Conservation (phyloP, 2,113 vertebrate genomes). For the Toxostoma redivivum region DNA sequence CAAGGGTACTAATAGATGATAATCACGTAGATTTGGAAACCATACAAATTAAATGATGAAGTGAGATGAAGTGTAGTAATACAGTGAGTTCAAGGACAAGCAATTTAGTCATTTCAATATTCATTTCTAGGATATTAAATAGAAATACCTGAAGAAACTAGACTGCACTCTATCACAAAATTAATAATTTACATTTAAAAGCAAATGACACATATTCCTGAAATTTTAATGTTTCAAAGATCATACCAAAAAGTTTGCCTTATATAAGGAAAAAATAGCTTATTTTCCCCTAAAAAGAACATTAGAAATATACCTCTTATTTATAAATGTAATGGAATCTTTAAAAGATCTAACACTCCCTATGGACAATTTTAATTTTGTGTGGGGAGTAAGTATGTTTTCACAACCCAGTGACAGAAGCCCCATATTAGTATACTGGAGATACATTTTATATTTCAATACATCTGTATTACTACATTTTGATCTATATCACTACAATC, state of each 20-base stretch:
- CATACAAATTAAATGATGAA: conserved; percentile 76
- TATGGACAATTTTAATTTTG: neutral
- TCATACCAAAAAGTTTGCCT: neutral
- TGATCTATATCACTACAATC: neutral
- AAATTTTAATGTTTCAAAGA: neutral
- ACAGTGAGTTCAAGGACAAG: conserved; percentile 51
- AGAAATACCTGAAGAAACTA: neutral
- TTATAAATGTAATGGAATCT: neutral
- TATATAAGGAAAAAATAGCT: neutral
- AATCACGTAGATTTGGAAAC: conserved; percentile 73
- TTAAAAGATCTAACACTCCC: neutral
- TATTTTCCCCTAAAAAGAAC: neutral
- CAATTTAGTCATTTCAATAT: conserved; percentile 28
- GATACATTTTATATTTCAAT: neutral
- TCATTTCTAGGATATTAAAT: conserved; percentile 1
- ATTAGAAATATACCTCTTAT: neutral
- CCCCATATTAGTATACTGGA: neutral
- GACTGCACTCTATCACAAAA: neutral
- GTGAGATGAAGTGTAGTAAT: conserved; percentile 64
- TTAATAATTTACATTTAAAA: neutral
- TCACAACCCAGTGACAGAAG: neutral
- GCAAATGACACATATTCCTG: neutral
- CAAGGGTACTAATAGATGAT: conserved; percentile 72
- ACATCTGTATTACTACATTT: neutral
- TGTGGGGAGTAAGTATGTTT: neutral